phyloP scores from a whole-genome alignment of 2,888 invertebrate genomes.

The Eurytoma adleriae region DNA sequence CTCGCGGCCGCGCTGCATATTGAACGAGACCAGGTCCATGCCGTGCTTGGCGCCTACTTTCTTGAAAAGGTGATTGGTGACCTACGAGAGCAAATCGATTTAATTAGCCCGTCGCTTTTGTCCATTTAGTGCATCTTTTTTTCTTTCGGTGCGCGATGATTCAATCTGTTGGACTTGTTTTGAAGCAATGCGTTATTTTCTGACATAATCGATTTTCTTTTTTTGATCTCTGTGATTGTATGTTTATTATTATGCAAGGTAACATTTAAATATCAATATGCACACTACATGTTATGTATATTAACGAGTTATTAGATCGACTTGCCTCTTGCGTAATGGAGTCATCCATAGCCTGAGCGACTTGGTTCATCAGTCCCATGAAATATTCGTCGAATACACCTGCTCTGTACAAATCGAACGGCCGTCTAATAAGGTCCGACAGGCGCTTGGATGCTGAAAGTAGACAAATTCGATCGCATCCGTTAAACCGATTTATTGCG shows the following conservation, averaged over 20 bases:
- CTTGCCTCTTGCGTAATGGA: conserved; percentile 86
- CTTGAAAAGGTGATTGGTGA: conserved; percentile 94
- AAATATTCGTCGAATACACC: conserved; percentile 94
- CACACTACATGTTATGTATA: neutral
- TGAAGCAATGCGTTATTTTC: neutral
- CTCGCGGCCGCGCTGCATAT: conserved; percentile 95
- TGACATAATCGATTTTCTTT: neutral
- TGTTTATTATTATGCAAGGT: neutral
- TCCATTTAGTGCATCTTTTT: neutral
- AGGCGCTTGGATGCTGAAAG: conserved; percentile 89
- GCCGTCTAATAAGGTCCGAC: conserved; percentile 91
- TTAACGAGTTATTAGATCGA: conserved; percentile 2
- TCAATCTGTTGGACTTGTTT: neutral
- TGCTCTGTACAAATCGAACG: conserved; percentile 92
- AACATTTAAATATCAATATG: neutral
- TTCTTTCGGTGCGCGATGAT: neutral
- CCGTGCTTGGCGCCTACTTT: conserved; percentile 88
- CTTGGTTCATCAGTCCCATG: conserved; percentile 95
- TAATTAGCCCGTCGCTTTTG: conserved; percentile 31
- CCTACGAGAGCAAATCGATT: conserved; percentile 77
- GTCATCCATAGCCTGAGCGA: conserved; percentile 96
- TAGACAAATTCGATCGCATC: neutral
- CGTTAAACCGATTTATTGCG: too few species aligned
- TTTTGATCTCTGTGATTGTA: neutral
- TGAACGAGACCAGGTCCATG: conserved; percentile 93